Evolutionary conservation across 2,888 invertebrate species (phyloP).

Genomic region (Leptinotarsa haldemani): DNA sequence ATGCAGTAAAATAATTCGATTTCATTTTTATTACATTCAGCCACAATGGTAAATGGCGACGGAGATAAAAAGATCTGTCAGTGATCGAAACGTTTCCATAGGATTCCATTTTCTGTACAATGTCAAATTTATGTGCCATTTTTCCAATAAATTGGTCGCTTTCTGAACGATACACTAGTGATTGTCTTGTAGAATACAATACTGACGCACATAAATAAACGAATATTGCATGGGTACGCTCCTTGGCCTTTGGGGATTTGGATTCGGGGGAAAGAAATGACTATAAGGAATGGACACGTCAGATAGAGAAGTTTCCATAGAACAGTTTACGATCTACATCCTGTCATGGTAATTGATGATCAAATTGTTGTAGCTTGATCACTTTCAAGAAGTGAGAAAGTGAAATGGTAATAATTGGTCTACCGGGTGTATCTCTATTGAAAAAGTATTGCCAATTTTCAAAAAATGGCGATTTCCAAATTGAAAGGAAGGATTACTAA

Average conservation of each 20-base stretch:
- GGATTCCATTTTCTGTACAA: slow-evolving; percentile 47
- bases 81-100: slow-evolving; percentile 42
- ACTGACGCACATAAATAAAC: slow-evolving; percentile 34
- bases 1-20: neutral
- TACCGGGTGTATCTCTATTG: too few relatives aligned
- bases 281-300: too few relatives aligned
- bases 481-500: too few relatives aligned
- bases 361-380: too few relatives aligned
- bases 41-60: slow-evolving; percentile 34
- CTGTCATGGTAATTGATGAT: too few relatives aligned
- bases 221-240: neutral
- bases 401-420: too few relatives aligned
- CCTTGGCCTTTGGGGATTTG: neutral
- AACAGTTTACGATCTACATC: too few relatives aligned
- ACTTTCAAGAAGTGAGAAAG: too few relatives aligned
- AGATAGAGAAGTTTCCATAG: too few relatives aligned
- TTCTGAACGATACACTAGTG: slow-evolving; percentile 43
- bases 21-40: neutral
- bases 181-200: slow-evolving; percentile 44
- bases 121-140: slow-evolving; percentile 46
- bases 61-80: slow-evolving; percentile 45
- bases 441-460: too few relatives aligned
- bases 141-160: slow-evolving; percentile 43
- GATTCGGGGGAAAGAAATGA: neutral
- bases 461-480: too few relatives aligned